A percentile compares a stretch with the other conserved stretches of the same genome.
These are phyloP conservation scores for Thalpophila matura DNA, from an alignment of 2,888 invertebrate genomes.

Conservation along the genomic window DNA sequence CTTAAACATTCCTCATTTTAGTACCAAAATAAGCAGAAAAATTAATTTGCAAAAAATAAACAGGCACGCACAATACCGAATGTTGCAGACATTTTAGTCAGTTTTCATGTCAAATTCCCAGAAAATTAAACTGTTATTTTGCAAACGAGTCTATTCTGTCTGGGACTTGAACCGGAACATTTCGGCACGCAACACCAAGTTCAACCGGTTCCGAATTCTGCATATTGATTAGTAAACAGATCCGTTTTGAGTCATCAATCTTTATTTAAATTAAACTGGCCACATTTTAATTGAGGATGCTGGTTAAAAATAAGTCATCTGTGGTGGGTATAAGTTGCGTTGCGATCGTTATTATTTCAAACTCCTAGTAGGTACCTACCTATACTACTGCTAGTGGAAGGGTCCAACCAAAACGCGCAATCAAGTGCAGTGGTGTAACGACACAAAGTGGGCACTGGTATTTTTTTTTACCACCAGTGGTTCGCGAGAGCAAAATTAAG, in stretches of 20 bases:
- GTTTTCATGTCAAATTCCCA: conserved; percentile 10
- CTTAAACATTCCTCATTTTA: neutral
- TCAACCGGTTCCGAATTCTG: conserved; percentile 40
- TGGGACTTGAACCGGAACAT: conserved; percentile 47
- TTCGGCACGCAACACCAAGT: conserved; percentile 23
- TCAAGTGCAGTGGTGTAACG: too few relatives aligned
- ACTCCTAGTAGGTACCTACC: too few relatives aligned
- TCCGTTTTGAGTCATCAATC: conserved; percentile 33
- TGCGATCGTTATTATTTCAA: neutral
- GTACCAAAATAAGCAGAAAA: conserved; percentile 13
- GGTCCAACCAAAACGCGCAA: too few relatives aligned
- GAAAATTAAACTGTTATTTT: conserved; percentile 21
- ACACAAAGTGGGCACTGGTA: too few relatives aligned
- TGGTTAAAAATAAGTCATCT: neutral
- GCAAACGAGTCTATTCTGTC: conserved; percentile 23
- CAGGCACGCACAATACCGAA: neutral
- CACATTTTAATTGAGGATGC: conserved; percentile 4
- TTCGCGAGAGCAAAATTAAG: too few relatives aligned
- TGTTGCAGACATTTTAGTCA: neutral
- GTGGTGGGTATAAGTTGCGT: neutral
- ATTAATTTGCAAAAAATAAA: neutral
- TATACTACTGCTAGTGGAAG: too few relatives aligned
- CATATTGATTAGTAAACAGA: conserved; percentile 26
- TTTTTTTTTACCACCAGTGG: too few relatives aligned
- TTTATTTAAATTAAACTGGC: conserved; percentile 19